phyloP scores from a whole-genome alignment of 2,888 invertebrate genomes.

The Ernsta delagoae region DNA sequence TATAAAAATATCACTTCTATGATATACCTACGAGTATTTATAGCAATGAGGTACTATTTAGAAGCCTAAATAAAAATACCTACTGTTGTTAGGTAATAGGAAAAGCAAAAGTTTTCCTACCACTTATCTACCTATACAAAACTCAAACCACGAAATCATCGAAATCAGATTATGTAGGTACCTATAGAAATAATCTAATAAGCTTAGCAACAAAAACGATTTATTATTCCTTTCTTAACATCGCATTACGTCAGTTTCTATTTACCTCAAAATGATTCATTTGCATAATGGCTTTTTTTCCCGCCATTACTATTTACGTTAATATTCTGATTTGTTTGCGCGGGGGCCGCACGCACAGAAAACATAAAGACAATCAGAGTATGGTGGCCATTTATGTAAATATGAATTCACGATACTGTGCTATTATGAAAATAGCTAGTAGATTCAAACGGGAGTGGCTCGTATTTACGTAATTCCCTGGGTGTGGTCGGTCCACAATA shows the following conservation, averaged over 20 bases:
- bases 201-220: conserved; percentile 69
- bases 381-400: conserved; percentile 82
- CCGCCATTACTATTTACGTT: conserved; percentile 81
- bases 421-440: conserved; percentile 75
- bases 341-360: conserved; percentile 82
- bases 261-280: conserved; percentile 84
- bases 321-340: conserved; percentile 81
- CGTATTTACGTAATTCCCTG: conserved; percentile 70
- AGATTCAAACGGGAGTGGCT: conserved; percentile 68
- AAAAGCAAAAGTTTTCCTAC: too few relatives aligned
- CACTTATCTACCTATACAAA: too few relatives aligned
- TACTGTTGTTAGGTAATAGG: too few relatives aligned
- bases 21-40: too few relatives aligned
- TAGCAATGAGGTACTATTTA: too few relatives aligned
- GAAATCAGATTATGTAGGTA: conserved; percentile 2
- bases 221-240: conserved; percentile 76
- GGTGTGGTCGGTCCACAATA: conserved; percentile 63
- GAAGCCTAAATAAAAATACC: too few relatives aligned
- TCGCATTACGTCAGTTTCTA: conserved; percentile 79
- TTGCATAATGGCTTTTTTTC: conserved; percentile 84
- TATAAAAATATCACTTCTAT: too few relatives aligned
- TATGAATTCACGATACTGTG: conserved; percentile 75
- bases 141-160: background rate
- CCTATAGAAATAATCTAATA: conserved; percentile 60
- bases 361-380: conserved; percentile 83